phyloP scores from a whole-genome alignment of 2,113 vertebrate species.

The Spermophilus dauricus region DNA sequence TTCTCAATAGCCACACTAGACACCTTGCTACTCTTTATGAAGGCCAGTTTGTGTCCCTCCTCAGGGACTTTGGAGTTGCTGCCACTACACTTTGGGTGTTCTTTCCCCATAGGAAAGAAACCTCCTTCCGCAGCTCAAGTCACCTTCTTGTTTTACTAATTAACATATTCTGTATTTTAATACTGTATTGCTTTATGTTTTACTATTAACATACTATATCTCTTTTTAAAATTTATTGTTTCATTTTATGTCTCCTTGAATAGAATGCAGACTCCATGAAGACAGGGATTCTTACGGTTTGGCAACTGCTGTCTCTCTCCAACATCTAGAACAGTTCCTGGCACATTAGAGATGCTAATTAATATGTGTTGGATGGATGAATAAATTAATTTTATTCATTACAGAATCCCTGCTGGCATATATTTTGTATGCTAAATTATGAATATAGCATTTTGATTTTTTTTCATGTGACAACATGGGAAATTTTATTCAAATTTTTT shows the following conservation, averaged over 20 bases:
- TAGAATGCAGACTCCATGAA: slow-evolving; percentile 46
- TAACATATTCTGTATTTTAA: not conserved
- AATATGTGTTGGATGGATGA: slow-evolving; percentile 62
- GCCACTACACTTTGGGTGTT: not conserved
- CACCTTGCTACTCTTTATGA: not conserved
- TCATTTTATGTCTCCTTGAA: not conserved
- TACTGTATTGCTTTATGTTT: not conserved
- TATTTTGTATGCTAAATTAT: slow-evolving; percentile 73
- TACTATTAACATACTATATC: not conserved
- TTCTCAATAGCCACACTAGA: not conserved
- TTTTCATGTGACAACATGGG: slow-evolving; percentile 53
- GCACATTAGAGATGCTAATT: slow-evolving; percentile 58
- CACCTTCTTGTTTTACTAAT: not conserved
- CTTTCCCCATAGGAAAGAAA: not conserved
- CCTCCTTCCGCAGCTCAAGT: not conserved
- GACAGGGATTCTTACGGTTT: not conserved
- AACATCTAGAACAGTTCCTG: slow-evolving; percentile 23
- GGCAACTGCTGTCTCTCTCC: not conserved
- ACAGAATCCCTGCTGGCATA: slow-evolving; percentile 43
- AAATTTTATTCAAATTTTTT: slow-evolving; percentile 59
- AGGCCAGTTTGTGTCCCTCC: not conserved
- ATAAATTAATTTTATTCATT: slow-evolving; percentile 72
- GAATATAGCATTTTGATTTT: slow-evolving; percentile 55
- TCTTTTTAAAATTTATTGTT: not conserved
- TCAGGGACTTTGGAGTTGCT: not conserved